Evolutionary conservation across 2,797 vertebrate genomes (phyloP), one percentile per base, ranked within the genome.

Genomic region (Cirrhinus mrigala): DNA sequence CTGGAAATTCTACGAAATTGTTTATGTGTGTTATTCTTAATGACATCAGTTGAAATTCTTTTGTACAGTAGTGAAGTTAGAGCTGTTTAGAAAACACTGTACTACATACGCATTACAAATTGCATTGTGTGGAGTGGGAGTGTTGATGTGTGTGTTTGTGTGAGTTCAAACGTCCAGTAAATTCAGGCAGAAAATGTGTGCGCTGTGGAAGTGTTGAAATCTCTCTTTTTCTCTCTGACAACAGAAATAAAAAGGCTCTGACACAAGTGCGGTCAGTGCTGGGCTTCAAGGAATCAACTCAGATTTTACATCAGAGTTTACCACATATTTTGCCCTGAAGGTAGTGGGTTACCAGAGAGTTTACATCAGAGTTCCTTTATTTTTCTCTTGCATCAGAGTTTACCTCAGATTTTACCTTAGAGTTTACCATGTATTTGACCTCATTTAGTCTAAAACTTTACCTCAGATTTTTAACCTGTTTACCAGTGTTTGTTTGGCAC

Each of bases 41-140:
- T 46, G 16, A 58, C 20, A 24, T 74, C 2, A 50, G 12, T n/a
- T 60, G 33, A 60, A 1, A 7, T 62, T 82, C 6, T 22, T 81
- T 62, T 62, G 54, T 74, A n/a, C 24, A 74, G 60, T 62, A 46
- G 77, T 79, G 76, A 64, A 16, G 62, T 66, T 66, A 33, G 15
- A 18, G 6, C 27, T 33, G 20, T 56, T 3, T 81, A 56, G 66
- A 81, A 50, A 81, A 81, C 62, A 15, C 33, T 40, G 15, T 68
- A 20, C 9, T 70, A 1, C 10, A 56, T 16, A 20, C 1, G 8
- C 22, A 4, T 52, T 22, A 44, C 20, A 71, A 22, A 46, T 71
- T 71, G n/a, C 15, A 0, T 18, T 71, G n/a, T 40, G 79, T 44
- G 50, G 24, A 69, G 37, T 4, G 18, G 22, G 33, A 20, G 22